Evolutionary conservation across 1,140 invertebrate genomes (phyloP), one percentile per base, ranked within the genome.

Genomic region (Magallana angulata): DNA sequence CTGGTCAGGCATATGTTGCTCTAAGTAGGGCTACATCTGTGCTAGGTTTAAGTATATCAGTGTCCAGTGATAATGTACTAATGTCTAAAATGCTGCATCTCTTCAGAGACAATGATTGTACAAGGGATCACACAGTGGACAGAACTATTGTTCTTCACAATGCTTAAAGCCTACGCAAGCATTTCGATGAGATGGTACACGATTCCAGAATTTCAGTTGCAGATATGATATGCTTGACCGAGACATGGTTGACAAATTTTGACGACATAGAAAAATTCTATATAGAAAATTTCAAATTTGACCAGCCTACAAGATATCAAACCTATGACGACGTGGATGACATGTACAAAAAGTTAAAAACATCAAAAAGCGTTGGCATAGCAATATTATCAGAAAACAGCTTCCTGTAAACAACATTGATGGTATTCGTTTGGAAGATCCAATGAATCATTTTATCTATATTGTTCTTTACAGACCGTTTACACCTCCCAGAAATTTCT

Each of bases 1-100:
- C 64, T 56, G 84, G 84, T 56, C 84, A 85, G 24, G 84, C 84
- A 57, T 85, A 85, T 57, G 84, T 85, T 71, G 84, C 84, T 2
- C 24, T 85, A 68, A 85, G 84, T 85, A 12, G 64, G 8, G 84
- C 58, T 36, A 85, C 84, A 71, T 57, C 62, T 71, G 68, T 71
- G 36, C 11, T 9, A 56, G 68, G 24, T 24, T 24, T 24, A 24
- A 24, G 24, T 24, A 24, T 24, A 24, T 24, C 24, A 24, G 24
- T 24, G 0, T 24, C 24, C 24, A 24, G 24, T 24, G 0, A 24
- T 24, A 24, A 24, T 24, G 24, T 24, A 24, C 24, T 24, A 24
- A 24, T 24, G 24, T 24, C 24, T 24, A 24, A 24, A 24, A 24
- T 0, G 24, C 24, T 24, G 24, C 24, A 24, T 24, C 24, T 24